phyloP scores from a whole-genome alignment of 2,797 vertebrate genomes.

The Anguilla megastoma region DNA sequence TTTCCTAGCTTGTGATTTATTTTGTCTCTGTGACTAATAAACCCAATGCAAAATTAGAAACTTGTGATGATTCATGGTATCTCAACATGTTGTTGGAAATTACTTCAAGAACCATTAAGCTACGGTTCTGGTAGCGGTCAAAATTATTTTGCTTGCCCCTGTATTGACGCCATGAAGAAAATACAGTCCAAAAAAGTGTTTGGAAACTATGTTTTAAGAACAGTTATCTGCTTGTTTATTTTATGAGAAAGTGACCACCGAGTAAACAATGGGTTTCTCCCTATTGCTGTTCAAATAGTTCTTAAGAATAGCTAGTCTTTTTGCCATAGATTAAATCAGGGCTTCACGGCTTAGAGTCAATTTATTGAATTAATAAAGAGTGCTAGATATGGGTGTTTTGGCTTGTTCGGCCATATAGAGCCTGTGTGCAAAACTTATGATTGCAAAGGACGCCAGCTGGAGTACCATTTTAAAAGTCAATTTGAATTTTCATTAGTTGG shows the following conservation, averaged over 20 bases:
- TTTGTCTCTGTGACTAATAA: constrained; percentile 16
- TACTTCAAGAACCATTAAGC: not conserved
- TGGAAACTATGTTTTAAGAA: not conserved
- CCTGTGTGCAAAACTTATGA: not conserved
- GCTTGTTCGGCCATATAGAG: not conserved
- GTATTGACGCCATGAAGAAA: not conserved
- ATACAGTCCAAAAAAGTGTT: not conserved
- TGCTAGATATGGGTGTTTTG: not conserved
- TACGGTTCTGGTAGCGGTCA: not conserved
- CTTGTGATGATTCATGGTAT: constrained; percentile 29
- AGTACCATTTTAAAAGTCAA: not conserved
- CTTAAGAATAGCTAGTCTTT: not conserved
- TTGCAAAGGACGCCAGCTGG: not conserved
- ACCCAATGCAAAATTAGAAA: constrained; percentile 25
- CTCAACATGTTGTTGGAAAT: constrained; percentile 22
- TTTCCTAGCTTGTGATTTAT: constrained; percentile 23
- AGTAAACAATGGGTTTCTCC: not conserved
- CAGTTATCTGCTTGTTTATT: not conserved
- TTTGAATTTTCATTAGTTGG: not conserved
- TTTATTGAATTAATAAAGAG: not conserved
- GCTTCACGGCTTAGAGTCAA: not conserved
- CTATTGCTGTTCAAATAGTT: not conserved
- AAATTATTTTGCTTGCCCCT: not conserved
- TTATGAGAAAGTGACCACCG: not conserved
- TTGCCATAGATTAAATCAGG: not conserved